Percentiles rank a stretch among this genome's conserved stretches.
These are phyloP conservation scores for Tetragonula clypearis DNA, from an alignment of 1,140 invertebrate species.

Conservation along the genomic window DNA sequence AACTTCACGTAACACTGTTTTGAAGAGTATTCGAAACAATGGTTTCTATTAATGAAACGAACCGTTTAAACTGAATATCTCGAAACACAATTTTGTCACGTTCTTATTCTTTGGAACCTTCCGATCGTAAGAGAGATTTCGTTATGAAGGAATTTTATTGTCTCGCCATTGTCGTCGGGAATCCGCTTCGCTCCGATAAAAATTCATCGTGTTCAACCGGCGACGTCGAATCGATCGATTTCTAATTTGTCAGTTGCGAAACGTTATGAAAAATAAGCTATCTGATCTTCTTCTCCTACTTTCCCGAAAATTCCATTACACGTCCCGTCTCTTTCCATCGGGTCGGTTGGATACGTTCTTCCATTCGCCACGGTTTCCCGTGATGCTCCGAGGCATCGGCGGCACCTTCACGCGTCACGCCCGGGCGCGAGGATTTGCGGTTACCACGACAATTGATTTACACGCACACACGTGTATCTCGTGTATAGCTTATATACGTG, in stretches of 20 bases:
- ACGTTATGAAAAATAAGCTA: constrained; percentile 28
- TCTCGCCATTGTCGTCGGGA: neutral
- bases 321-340: neutral
- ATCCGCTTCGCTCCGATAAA: neutral
- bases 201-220: neutral
- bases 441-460: constrained; percentile 78
- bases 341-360: neutral
- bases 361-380: constrained; percentile 41
- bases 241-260: constrained; percentile 45
- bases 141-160: too few relatives aligned
- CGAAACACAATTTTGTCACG: too few relatives aligned
- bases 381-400: constrained; percentile 64
- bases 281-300: constrained; percentile 49
- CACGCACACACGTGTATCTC: constrained; percentile 58
- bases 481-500: neutral
- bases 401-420: constrained; percentile 72
- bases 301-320: constrained; percentile 59
- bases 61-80: too few relatives aligned
- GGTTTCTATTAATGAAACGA: too few relatives aligned
- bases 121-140: too few relatives aligned
- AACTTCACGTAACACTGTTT: too few relatives aligned
- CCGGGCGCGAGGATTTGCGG: constrained; percentile 74
- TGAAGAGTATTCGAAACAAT: too few relatives aligned
- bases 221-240: constrained; percentile 26
- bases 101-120: too few relatives aligned